Evolutionary conservation across 2,888 invertebrate species (phyloP).

Genomic region (Pardosa pseudoannulata): DNA sequence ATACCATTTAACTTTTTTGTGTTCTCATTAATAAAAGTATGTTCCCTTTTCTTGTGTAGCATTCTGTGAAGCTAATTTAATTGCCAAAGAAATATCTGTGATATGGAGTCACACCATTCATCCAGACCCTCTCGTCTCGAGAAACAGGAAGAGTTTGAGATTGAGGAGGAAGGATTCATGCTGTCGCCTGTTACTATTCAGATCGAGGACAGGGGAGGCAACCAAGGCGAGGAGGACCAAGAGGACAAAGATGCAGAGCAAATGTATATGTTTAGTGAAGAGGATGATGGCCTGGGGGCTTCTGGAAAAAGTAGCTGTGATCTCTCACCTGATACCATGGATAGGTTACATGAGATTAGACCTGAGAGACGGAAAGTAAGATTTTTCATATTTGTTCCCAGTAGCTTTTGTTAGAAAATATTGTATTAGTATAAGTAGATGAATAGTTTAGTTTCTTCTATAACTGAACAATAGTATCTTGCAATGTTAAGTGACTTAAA

Average conservation of each 20-base stretch:
- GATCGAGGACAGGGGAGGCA: slow-evolving; percentile 68
- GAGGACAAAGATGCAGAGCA: slow-evolving; percentile 44
- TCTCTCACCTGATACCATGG: slow-evolving; percentile 55
- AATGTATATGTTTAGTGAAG: slow-evolving; percentile 41
- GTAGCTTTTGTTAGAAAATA: no score
- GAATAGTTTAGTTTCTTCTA: no score
- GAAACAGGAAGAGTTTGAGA: slow-evolving; percentile 72
- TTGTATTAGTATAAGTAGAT: no score
- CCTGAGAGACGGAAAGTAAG: slow-evolving; percentile 63
- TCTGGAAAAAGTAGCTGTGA: slow-evolving; percentile 48
- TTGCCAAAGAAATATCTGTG: slow-evolving; percentile 67
- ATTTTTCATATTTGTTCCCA: not conserved
- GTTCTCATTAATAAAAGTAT: no score
- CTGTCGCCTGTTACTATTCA: slow-evolving; percentile 71
- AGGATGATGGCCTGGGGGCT: slow-evolving; percentile 49
- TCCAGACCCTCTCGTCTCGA: slow-evolving; percentile 67
- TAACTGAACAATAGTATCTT: no score
- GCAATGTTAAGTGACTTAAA: no score
- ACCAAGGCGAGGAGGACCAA: slow-evolving; percentile 45
- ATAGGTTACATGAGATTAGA: slow-evolving; percentile 39
- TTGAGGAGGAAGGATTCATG: slow-evolving; percentile 64
- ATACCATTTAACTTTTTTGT: no score
- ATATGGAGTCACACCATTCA: slow-evolving; percentile 63
- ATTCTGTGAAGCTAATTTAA: slow-evolving; percentile 32
- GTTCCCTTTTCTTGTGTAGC: slow-evolving; percentile 7